These are phyloP conservation scores for Nothoprocta perdicaria DNA, from an alignment of 2,113 vertebrate genomes.

Conservation along the genomic window DNA sequence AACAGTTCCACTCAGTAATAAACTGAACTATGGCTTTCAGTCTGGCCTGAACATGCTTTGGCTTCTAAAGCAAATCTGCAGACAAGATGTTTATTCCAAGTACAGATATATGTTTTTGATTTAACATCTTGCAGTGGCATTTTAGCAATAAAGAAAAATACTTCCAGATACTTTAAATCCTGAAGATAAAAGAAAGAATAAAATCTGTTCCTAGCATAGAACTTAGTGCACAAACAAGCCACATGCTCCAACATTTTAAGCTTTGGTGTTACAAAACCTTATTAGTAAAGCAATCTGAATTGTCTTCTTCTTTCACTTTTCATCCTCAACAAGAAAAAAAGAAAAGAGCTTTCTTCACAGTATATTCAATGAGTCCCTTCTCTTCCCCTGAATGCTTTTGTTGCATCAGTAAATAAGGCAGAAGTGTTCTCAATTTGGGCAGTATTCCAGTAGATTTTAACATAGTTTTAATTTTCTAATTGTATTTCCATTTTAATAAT, in stretches of 20 bases:
- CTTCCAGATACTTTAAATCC: not conserved
- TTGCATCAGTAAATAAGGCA: slow-evolving; percentile 31
- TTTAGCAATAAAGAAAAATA: not conserved
- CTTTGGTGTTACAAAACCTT: not conserved
- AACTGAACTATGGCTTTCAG: not conserved
- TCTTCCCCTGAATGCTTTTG: not conserved
- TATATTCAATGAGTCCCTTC: slow-evolving; percentile 46
- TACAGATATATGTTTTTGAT: not conserved
- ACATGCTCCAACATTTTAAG: not conserved
- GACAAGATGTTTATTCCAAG: not conserved
- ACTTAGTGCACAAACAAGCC: not conserved
- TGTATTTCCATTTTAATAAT: slow-evolving; percentile 3
- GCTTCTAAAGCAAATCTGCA: not conserved
- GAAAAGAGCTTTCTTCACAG: slow-evolving; percentile 6
- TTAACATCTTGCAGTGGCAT: not conserved
- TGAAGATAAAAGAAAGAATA: not conserved
- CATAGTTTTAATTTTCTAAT: not conserved
- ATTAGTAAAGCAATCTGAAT: slow-evolving; percentile 11
- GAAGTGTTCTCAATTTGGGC: slow-evolving; percentile 39
- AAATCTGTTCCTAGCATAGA: not conserved
- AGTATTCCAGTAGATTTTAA: slow-evolving; percentile 40
- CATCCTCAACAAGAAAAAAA: not conserved
- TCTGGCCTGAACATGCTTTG: not conserved
- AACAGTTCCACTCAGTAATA: not conserved
- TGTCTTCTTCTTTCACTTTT: slow-evolving; percentile 32